phyloP scores from a whole-genome alignment of 1,140 invertebrate genomes.

The Rhyzopertha dominica region DNA sequence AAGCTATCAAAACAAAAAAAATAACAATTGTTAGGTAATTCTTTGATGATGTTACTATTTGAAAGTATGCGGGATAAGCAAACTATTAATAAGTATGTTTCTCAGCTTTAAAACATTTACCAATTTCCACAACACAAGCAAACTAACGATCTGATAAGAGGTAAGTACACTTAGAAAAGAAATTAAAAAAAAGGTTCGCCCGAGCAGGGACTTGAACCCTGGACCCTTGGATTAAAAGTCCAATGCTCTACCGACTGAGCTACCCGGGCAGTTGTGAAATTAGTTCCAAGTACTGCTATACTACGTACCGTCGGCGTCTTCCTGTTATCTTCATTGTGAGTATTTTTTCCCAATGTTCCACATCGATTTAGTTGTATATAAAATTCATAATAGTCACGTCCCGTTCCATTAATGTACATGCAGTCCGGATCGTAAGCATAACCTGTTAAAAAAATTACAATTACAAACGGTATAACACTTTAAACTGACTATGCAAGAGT shows the following conservation, averaged over 20 bases:
- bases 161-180: no score
- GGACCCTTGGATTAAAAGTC: conserved; percentile 75
- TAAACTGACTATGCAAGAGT: background rate
- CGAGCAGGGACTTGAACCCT: conserved; percentile 76
- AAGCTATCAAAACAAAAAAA: no score
- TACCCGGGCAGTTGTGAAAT: conserved; percentile 21
- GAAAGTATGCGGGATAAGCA: no score
- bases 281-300: background rate
- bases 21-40: no score
- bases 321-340: conserved; percentile 74
- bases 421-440: conserved; percentile 92
- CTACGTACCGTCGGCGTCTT: conserved; percentile 76
- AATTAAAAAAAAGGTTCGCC: conserved; percentile 47
- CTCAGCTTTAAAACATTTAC: no score
- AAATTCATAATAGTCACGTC: conserved; percentile 87
- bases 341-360: conserved; percentile 84
- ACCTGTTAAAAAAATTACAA: conserved; percentile 53
- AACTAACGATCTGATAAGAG: no score
- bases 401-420: conserved; percentile 91
- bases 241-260: conserved; percentile 67
- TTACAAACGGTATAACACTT: background rate
- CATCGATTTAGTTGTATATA: conserved; percentile 89
- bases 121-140: no score
- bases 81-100: no score
- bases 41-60: no score